Conservation (phyloP, 1,140 invertebrate genomes). For the Rhyzopertha dominica region DNA sequence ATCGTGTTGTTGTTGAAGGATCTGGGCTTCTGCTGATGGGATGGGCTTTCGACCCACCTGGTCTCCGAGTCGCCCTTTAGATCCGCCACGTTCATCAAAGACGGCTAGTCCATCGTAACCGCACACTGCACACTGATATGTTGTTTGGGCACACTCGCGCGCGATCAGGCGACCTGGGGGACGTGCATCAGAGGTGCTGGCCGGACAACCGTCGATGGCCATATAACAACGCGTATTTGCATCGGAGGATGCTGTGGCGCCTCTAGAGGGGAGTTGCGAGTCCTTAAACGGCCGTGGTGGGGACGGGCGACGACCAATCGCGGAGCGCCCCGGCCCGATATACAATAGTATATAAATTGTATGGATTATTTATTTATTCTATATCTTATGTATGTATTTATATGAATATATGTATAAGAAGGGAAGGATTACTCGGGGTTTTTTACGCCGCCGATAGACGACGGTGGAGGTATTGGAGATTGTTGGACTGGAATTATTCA, state of each 20-base stretch:
- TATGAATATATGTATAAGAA: constrained; percentile 46
- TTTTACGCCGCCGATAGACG: constrained; percentile 26
- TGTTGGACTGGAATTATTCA: too few species aligned
- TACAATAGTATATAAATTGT: constrained; percentile 49
- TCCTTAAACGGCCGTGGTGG: constrained; percentile 41
- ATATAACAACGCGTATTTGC: constrained; percentile 40
- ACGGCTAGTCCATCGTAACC: constrained; percentile 10
- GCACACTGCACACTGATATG: constrained; percentile 20
- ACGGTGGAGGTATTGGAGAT: too few species aligned
- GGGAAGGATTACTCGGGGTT: constrained; percentile 40
- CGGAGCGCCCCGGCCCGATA: constrained; percentile 32
- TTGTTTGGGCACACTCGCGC: constrained; percentile 10
- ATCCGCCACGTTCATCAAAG: constrained; percentile 42
- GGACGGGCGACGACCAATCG: constrained; percentile 35
- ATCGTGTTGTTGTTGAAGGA: constrained; percentile 44
- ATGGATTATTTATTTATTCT: constrained; percentile 50
- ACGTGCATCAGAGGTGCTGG: constrained; percentile 22
- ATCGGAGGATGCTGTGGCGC: constrained; percentile 35
- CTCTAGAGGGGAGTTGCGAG: constrained; percentile 31
- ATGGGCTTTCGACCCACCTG: constrained; percentile 45
- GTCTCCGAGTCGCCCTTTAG: constrained; percentile 43
- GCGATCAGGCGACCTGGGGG: constrained; percentile 6
- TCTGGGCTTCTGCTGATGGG: constrained; percentile 39
- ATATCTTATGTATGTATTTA: constrained; percentile 46
- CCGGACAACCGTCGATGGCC: constrained; percentile 36